These are phyloP conservation scores for Dolomedes plantarius DNA, from an alignment of 2,888 invertebrate genomes.

Conservation along the genomic window DNA sequence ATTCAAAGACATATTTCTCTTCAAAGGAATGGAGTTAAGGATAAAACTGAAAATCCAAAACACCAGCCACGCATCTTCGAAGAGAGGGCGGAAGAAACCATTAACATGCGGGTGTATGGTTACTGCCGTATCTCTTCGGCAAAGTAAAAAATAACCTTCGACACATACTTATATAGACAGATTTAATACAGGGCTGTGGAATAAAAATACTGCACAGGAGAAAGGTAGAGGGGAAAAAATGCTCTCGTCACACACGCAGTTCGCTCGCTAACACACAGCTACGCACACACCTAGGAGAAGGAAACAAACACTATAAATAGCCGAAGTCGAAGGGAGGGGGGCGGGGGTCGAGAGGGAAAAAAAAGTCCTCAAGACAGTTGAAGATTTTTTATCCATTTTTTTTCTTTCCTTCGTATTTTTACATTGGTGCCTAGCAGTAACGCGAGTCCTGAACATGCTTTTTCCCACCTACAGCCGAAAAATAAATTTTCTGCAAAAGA, in stretches of 20 bases:
- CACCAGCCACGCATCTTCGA: neutral
- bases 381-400: neutral
- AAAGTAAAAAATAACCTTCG: neutral
- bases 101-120: neutral
- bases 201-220: conserved; percentile 14
- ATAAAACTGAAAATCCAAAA: no score
- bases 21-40: no score
- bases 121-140: neutral
- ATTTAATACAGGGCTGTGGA: conserved; percentile 6
- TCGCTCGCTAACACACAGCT: no score
- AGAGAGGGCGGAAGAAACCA: neutral
- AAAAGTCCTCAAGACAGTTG: neutral
- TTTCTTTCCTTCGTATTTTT: neutral
- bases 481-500: no score
- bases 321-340: neutral
- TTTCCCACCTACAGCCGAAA: no score
- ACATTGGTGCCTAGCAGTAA: no score
- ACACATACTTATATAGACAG: conserved; percentile 7
- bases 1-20: no score
- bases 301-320: conserved; percentile 37
- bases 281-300: conserved; percentile 14
- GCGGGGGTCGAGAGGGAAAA: neutral
- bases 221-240: conserved; percentile 6
- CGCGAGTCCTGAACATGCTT: no score
- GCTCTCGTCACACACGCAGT: no score